Evolutionary conservation across 2,888 invertebrate genomes (phyloP), one percentile per base, ranked within the genome.

Genomic region (Biston betularia): DNA sequence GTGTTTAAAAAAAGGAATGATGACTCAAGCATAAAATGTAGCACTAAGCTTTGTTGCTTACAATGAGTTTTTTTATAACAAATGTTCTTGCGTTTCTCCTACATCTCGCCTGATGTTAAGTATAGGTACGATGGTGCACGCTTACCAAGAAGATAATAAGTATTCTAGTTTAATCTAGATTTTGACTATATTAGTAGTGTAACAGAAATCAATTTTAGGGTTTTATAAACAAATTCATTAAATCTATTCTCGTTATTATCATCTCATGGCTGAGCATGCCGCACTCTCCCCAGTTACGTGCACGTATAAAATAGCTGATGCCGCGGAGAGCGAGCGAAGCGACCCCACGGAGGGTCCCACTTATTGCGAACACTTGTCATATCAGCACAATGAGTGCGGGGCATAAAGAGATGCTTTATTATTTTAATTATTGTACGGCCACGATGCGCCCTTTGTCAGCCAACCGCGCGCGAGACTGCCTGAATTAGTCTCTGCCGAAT

Each of bases 351-450:
- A 85, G 88, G 90, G 88, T 82, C 83, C 84, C 83, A 79, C 82
- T 90, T 90, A 92, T 91, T 92, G 88, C 89, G 87, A 87, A 87
- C 92, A 93, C 93, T 93, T 92, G 92, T 93, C 92, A 92, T 92
- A 91, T 90, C 87, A 86, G 82, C 87, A 90, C 90, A 90, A 91
- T 88, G 88, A 83, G 78, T 75, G 74, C 76, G 81, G 79, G 76
- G 79, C 77, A 71, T 73, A 78, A 77, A 77, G 69, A 80, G 85
- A 88, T 89, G 91, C 92, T 92, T 92, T 93, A 93, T 93, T 92
- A 93, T 93, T 93, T 93, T 93, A 93, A 93, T 92, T 92, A 93
- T 93, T 89, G 89, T 90, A 89, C 86, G 87, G 85, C 84, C 85
- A 81, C 83, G 81, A 83, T 82, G 85, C 81, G 85, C 89, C 90